Conservation (phyloP, 2,888 invertebrate species). For the Eugnorisma glareosa region DNA sequence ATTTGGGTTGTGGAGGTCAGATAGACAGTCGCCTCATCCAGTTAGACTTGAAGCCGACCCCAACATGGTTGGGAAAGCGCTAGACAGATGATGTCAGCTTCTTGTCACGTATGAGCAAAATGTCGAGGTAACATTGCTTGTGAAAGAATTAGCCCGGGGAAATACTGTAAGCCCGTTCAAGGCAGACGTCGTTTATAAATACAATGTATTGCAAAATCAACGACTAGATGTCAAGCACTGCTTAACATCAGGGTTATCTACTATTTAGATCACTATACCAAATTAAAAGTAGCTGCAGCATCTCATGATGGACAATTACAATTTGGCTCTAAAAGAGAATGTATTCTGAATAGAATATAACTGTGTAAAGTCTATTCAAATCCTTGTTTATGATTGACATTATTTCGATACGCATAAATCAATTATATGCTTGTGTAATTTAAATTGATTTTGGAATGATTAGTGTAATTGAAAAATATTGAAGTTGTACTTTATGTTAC, state of each 20-base stretch:
- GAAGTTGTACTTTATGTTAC: neutral
- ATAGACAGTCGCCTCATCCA: neutral
- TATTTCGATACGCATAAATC: neutral
- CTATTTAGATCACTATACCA: neutral
- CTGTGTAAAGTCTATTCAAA: neutral
- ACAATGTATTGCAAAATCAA: neutral
- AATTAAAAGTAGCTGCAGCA: neutral
- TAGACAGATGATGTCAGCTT: neutral
- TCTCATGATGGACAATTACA: neutral
- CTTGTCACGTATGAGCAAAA: neutral
- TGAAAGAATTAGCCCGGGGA: neutral
- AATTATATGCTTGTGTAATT: too few species aligned
- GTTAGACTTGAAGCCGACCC: neutral
- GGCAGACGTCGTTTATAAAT: neutral
- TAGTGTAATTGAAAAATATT: neutral
- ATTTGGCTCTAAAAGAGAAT: neutral
- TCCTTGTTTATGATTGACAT: neutral
- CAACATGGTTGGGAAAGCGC: neutral
- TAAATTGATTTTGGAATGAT: neutral
- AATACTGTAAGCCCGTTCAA: neutral
- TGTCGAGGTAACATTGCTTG: neutral
- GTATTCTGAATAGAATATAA: constrained; percentile 16
- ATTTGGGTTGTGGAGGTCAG: neutral
- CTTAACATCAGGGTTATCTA: constrained; percentile 1
- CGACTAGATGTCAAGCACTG: constrained; percentile 4